A percentile compares a stretch with the other conserved stretches of the same genome.
Conservation (phyloP, 2,888 invertebrate genomes). For the Xanthorhoe designata region DNA sequence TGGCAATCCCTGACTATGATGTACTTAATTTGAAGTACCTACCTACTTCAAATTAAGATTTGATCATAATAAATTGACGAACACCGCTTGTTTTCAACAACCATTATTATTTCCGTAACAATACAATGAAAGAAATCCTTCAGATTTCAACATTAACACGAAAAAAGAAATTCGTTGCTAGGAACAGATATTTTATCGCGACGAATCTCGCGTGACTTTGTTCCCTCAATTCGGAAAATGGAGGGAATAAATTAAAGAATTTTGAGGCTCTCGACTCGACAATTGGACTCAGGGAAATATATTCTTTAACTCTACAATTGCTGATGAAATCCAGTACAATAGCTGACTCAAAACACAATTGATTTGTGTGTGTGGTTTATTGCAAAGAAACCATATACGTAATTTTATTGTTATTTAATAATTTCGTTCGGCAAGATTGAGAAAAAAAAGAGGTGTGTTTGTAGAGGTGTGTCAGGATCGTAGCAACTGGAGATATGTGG, state of each 20-base stretch:
- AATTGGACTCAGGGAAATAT: slow-evolving; percentile 60
- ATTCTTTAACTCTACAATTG: slow-evolving; percentile 55
- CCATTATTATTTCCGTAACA: slow-evolving; percentile 34
- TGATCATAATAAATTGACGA: slow-evolving; percentile 22
- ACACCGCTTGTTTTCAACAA: slow-evolving; percentile 24
- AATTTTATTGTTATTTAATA: too few species aligned
- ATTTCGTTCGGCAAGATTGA: too few species aligned
- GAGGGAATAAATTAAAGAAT: slow-evolving; percentile 53
- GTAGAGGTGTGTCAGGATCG: background rate
- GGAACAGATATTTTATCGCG: slow-evolving; percentile 43
- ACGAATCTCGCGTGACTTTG: slow-evolving; percentile 50
- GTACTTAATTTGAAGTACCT: too few species aligned
- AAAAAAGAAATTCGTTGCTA: slow-evolving; percentile 36
- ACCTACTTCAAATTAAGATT: slow-evolving; percentile 12
- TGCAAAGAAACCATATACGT: background rate
- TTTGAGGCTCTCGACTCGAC: slow-evolving; percentile 51
- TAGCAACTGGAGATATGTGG: too few species aligned
- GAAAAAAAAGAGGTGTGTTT: too few species aligned
- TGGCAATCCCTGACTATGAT: background rate
- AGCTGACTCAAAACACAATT: slow-evolving; percentile 16
- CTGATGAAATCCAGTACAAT: slow-evolving; percentile 46
- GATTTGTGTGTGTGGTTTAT: background rate
- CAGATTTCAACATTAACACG: slow-evolving; percentile 32
- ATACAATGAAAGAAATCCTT: slow-evolving; percentile 35
- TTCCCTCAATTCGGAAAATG: slow-evolving; percentile 52